phyloP scores from a whole-genome alignment of 2,888 invertebrate genomes.

The Ganaspis brasiliensis region DNA sequence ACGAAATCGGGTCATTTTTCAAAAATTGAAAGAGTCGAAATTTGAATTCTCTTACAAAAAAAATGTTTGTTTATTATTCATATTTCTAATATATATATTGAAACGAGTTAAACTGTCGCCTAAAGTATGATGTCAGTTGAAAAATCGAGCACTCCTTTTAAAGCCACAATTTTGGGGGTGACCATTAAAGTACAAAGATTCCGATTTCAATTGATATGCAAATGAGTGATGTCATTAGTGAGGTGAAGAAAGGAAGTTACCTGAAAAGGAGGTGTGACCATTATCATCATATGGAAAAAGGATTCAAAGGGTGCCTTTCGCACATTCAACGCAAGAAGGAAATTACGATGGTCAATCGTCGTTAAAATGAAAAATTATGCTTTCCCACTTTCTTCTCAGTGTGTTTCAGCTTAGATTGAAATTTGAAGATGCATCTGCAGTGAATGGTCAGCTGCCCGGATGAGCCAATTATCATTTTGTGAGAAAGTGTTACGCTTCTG shows the following conservation, averaged over 20 bases:
- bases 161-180: slow-evolving; percentile 17
- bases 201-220: slow-evolving; percentile 56
- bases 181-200: slow-evolving; percentile 1
- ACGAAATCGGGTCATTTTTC: no score
- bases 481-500: slow-evolving; percentile 16
- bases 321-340: slow-evolving; percentile 14
- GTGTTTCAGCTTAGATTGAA: slow-evolving; percentile 6
- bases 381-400: slow-evolving; percentile 17
- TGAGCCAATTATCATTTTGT: slow-evolving; percentile 35
- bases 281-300: slow-evolving; percentile 28
- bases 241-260: slow-evolving; percentile 8
- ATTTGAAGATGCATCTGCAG: slow-evolving; percentile 29
- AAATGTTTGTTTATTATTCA: no score
- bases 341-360: slow-evolving; percentile 24
- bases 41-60: no score
- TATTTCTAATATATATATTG: no score
- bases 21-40: no score
- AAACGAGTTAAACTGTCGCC: background rate
- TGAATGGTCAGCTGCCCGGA: slow-evolving; percentile 32
- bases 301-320: slow-evolving; percentile 27
- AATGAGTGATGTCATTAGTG: slow-evolving; percentile 54
- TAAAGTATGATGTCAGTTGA: background rate
- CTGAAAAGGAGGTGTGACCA: slow-evolving; percentile 41
- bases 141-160: background rate
- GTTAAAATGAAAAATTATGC: slow-evolving; percentile 43